Conservation (phyloP, 2,113 vertebrate genomes). For the Gymnorhina tibicen region DNA sequence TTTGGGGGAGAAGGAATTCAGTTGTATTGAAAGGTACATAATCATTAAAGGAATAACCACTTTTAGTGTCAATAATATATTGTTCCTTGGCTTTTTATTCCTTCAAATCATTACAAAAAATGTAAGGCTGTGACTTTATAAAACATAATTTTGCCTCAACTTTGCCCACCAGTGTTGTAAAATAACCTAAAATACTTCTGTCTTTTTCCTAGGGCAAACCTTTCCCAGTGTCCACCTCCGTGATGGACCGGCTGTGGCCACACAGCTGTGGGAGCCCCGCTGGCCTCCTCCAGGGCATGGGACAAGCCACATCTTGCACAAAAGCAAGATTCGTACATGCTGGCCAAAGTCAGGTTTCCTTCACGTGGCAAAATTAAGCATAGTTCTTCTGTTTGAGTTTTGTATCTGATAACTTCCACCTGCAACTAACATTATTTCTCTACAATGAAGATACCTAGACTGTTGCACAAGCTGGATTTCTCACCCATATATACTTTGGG, state of each 20-base stretch:
- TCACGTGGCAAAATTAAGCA: neutral
- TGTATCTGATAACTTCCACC: neutral
- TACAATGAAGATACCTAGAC: neutral
- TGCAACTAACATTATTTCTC: constrained; percentile 7
- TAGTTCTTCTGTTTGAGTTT: neutral
- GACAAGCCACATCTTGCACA: neutral
- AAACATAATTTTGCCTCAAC: neutral
- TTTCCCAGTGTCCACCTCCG: neutral
- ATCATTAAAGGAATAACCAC: constrained; percentile 30
- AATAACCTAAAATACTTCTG: neutral
- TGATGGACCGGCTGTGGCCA: neutral
- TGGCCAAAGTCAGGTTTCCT: neutral
- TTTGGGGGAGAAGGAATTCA: neutral
- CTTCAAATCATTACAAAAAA: constrained; percentile 48
- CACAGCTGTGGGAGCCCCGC: accelerated
- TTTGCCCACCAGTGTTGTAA: neutral
- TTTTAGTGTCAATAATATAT: neutral
- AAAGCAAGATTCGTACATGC: neutral
- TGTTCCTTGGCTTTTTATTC: constrained; percentile 51
- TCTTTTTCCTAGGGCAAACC: neutral
- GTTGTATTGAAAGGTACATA: neutral
- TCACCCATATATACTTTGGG: neutral
- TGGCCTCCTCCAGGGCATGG: neutral
- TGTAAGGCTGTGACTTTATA: constrained; percentile 4
- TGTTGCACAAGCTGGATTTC: neutral